Evolutionary conservation across 2,888 invertebrate species (phyloP), one percentile per base, ranked within the genome.

Genomic region (Atethmia centrago): DNA sequence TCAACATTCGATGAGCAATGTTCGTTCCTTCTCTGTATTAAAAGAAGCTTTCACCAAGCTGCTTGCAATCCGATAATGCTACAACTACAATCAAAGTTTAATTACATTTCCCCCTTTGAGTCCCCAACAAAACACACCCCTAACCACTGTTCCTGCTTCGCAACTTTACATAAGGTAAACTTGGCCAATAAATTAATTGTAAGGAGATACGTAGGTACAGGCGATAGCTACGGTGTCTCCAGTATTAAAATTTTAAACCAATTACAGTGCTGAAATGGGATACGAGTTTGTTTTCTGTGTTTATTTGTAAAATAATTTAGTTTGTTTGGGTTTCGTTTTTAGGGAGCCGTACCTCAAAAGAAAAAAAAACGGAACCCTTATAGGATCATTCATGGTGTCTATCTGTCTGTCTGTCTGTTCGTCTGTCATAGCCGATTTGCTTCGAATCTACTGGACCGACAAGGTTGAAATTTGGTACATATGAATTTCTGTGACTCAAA

Each of bases 171-270:
- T 82, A 85, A 85, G 86, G 85, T 85, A 81, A 89, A 89, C 87
- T 89, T 90, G 31, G 49, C 77, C 79, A 80, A 88, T 90, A 90
- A 90, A 89, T 88, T 89, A 85, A 85, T 82, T 88, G 80, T 82
- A 86, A 85, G 79, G 71, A 86, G 84, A 88, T 87, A 79, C 74
- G 59, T 66, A n/a, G n/a, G n/a, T n/a, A 72, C 56, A 49, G 58
- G 62, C 76, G 77, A 75, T 77, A 80, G 74, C 74, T 58, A 12
- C 40, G 49, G 62, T 53, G 72, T 42, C 61, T 86, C 65, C 80
- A 31, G 31, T 86, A 87, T 87, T 82, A 79, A 87, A 87, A 83
- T 85, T 79, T 79, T 75, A 70, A 79, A 83, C 80, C 73, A 87
- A 85, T 83, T 88, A 87, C 68, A 77, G 66, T 31, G 12, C 21